Percentiles rank a stretch among this genome's conserved stretches.
Evolutionary conservation across 2,888 invertebrate species (phyloP).

Genomic region (Cyaniris semiargus): DNA sequence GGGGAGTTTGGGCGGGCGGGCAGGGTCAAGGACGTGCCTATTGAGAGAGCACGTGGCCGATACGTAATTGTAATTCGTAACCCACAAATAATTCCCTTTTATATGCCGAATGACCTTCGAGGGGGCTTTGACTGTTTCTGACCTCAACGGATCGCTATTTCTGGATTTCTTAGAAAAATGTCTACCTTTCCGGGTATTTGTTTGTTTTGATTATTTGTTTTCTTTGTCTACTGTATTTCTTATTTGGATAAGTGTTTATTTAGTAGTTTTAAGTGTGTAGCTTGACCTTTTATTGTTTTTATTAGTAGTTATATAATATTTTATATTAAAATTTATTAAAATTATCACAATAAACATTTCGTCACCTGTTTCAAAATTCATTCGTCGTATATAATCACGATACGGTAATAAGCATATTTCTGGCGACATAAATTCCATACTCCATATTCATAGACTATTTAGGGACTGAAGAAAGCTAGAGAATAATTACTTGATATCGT

Average conservation of each 20-base stretch:
- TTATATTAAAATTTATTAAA: too few species aligned
- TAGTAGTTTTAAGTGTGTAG: background rate
- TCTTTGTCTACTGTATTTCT: background rate
- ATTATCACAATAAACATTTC: background rate
- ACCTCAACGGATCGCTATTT: slow-evolving; percentile 14
- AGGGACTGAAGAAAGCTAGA: background rate
- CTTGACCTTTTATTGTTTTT: background rate
- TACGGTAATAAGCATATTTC: background rate
- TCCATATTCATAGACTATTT: background rate
- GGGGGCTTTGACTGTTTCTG: slow-evolving; percentile 26
- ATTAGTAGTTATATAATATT: background rate
- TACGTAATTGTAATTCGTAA: slow-evolving; percentile 77
- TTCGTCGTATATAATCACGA: background rate
- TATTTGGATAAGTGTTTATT: background rate
- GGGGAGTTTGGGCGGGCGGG: slow-evolving; percentile 56
- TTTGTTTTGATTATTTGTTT: background rate
- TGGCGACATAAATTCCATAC: background rate
- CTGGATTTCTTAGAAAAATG: slow-evolving; percentile 15
- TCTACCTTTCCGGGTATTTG: slow-evolving; percentile 1
- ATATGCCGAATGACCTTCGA: slow-evolving; percentile 4
- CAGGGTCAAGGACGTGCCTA: slow-evolving; percentile 77
- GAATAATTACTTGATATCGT: background rate
- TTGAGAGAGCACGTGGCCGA: slow-evolving; percentile 77
- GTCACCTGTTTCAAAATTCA: background rate
- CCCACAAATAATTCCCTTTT: slow-evolving; percentile 55